These are phyloP conservation scores for Menura novaehollandiae DNA, from an alignment of 2,113 vertebrate genomes.

Conservation along the genomic window DNA sequence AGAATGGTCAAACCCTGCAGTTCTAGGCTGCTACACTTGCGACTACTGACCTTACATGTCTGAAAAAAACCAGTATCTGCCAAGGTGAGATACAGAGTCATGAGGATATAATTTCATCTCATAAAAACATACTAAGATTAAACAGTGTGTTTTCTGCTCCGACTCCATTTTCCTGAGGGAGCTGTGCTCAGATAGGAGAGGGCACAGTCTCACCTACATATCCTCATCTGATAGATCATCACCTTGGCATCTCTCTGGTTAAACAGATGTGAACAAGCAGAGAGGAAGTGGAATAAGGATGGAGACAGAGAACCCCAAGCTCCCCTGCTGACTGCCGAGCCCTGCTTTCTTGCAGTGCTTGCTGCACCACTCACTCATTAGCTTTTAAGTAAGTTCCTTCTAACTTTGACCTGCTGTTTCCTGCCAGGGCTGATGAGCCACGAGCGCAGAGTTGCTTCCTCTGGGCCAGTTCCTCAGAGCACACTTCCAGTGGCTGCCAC, in stretches of 20 bases:
- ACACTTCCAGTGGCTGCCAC: background rate
- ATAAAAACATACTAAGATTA: background rate
- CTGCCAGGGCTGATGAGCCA: background rate
- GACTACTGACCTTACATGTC: background rate
- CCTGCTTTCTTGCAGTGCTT: background rate
- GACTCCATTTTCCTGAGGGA: background rate
- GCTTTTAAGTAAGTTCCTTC: background rate
- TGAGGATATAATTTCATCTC: background rate
- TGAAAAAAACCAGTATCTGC: background rate
- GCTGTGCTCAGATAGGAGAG: background rate
- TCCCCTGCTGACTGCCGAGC: background rate
- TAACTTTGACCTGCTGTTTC: background rate
- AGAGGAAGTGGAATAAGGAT: background rate
- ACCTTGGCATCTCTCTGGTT: background rate
- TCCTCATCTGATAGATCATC: background rate
- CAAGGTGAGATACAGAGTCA: background rate
- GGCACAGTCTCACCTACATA: background rate
- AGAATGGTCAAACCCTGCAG: background rate
- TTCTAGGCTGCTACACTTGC: background rate
- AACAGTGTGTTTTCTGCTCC: background rate
- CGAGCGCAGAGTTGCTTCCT: background rate
- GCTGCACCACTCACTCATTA: background rate
- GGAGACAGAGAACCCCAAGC: background rate
- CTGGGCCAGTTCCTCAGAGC: background rate
- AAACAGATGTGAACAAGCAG: background rate